Evolutionary conservation across 2,888 invertebrate species (phyloP).

Genomic region (Leptinotarsa juncta): DNA sequence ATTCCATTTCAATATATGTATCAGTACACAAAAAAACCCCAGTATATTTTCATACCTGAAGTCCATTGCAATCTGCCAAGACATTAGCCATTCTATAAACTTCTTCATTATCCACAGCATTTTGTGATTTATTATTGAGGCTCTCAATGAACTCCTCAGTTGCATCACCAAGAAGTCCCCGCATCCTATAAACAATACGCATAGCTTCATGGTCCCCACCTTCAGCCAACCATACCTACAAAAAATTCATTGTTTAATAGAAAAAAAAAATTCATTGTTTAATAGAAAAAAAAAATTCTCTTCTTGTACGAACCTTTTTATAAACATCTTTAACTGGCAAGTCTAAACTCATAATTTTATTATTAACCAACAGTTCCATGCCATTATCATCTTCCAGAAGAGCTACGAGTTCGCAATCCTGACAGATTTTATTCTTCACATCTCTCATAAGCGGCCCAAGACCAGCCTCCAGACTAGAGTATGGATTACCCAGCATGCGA

Average conservation of each 20-base stretch:
- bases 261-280: not conserved
- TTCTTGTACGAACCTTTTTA: constrained; percentile 70
- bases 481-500: constrained; percentile 98
- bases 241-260: not conserved
- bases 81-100: constrained; percentile 92
- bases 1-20: too few species aligned
- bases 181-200: constrained; percentile 97
- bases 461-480: constrained; percentile 92
- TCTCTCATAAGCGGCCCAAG: constrained; percentile 98
- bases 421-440: constrained; percentile 98
- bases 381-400: constrained; percentile 97
- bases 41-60: constrained; percentile 65
- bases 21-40: too few species aligned
- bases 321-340: constrained; percentile 94
- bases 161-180: constrained; percentile 96
- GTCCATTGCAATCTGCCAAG: constrained; percentile 81
- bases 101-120: constrained; percentile 92
- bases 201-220: constrained; percentile 94
- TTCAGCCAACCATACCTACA: constrained; percentile 87
- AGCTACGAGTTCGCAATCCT: constrained; percentile 98
- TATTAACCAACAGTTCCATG: constrained; percentile 97
- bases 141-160: constrained; percentile 99
- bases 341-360: constrained; percentile 97
- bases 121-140: constrained; percentile 86
- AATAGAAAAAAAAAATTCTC: not conserved